These are phyloP conservation scores for Dipodomys spectabilis DNA, from an alignment of 2,113 vertebrate species.

Conservation along the genomic window DNA sequence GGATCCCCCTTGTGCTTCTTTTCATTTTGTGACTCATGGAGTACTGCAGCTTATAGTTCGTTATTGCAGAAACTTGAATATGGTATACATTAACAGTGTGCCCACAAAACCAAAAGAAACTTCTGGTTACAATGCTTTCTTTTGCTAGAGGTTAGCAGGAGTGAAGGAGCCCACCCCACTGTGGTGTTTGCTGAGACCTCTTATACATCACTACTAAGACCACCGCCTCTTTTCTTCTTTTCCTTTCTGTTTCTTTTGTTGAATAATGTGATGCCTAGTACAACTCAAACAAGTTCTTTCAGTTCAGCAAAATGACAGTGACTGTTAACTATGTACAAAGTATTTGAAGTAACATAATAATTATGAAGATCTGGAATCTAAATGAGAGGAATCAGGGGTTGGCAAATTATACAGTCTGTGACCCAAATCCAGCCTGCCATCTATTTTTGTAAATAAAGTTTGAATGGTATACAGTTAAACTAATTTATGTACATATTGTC, in stretches of 20 bases:
- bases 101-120: background rate
- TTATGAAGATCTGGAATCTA: background rate
- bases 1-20: background rate
- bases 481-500: background rate
- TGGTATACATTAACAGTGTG: background rate
- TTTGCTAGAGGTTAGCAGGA: background rate
- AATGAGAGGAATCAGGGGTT: background rate
- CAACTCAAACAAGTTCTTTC: background rate
- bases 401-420: background rate
- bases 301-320: constrained; percentile 19
- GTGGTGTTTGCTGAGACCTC: background rate
- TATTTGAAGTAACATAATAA: background rate
- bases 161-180: background rate
- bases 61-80: constrained; percentile 39
- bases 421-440: background rate
- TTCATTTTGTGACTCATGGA: background rate
- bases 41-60: constrained; percentile 8
- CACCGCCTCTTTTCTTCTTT: background rate
- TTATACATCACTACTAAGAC: background rate
- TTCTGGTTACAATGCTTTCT: background rate
- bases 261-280: background rate
- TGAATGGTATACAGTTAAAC: background rate
- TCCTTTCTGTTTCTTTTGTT: background rate
- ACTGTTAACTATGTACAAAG: background rate
- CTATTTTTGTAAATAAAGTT: constrained; percentile 31